phyloP scores from a whole-genome alignment of 2,113 vertebrate species.

The Anarhynchus alexandrinus region DNA sequence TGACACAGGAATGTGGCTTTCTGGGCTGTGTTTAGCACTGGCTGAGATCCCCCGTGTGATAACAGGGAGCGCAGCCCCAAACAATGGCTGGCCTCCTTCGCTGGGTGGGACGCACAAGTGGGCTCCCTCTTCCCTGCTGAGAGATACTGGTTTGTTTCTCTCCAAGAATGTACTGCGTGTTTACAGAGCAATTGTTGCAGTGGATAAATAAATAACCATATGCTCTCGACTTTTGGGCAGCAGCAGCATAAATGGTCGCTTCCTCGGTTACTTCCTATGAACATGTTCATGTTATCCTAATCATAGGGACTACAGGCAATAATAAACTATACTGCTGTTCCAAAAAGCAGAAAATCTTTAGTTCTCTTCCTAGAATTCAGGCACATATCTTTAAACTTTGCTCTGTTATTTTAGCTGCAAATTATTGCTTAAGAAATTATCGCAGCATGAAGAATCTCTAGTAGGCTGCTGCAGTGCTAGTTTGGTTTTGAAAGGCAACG shows the following conservation, averaged over 20 bases:
- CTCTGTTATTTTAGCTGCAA: neutral
- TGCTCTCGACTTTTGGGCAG: neutral
- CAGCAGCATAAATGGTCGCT: neutral
- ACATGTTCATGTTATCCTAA: neutral
- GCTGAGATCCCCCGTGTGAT: neutral
- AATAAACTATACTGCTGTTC: neutral
- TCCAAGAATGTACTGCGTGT: neutral
- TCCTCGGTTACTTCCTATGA: constrained; percentile 38
- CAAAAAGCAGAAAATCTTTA: neutral
- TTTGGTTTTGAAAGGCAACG: neutral
- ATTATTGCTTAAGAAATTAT: neutral
- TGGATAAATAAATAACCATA: constrained; percentile 43
- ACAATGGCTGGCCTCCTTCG: constrained; percentile 26
- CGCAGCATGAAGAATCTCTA: neutral
- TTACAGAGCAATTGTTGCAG: constrained; percentile 35
- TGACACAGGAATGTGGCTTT: neutral
- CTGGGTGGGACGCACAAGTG: neutral
- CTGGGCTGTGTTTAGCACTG: neutral
- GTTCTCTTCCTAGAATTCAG: neutral
- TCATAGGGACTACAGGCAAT: neutral
- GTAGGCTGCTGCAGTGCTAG: neutral
- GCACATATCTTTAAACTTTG: neutral
- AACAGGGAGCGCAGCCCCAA: neutral
- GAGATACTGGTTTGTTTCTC: neutral
- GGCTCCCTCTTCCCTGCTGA: constrained; percentile 4